Base-by-base conservation (phyloP, 2,888 invertebrate genomes). In the Epinotia bilunana region DNA sequence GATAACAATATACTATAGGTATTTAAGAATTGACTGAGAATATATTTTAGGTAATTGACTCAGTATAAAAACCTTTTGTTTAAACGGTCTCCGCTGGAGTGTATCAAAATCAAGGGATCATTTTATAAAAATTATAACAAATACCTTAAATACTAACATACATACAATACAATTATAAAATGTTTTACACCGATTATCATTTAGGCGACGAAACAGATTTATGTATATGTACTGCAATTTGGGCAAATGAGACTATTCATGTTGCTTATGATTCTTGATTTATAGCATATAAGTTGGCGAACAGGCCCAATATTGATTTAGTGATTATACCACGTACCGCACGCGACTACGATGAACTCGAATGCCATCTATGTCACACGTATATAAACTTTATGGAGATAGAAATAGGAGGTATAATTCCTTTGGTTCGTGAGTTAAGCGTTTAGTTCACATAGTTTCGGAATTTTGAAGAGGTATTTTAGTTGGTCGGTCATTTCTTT, bases 291-390 rank as follows among this genome's bases (percentile, higher is more conserved):
- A 60, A 23, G 7, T 60, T 69, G 11, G 58, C 20, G 7, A 46
- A 18, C 39, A 16, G 11, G 3, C 16, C 76, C 65, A 79, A 82
- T 87, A 88, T 88, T 85, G 88, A 87, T 88, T 87, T 82, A 84
- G 78, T 82, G 80, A 84, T 85, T 82, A 85, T 75, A 39, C 39
- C 28, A 80, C 79, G 63, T 20, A 33, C 81, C 78, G 72, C 85
- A 87, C 85, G 87, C 85, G 78, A 85, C 71, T 72, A 76, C 65
- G 79, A 80, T 83, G 82, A 82, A 86, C 84, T 79, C 78, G 76
- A 74, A 55, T 33, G 16, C 20, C 55, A 13, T 62, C 11, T n/a
- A 12, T 28, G n/a, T 43, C 9, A 58, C 0, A 18, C 33, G 3
- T 20, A 57, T 28, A 2, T 16, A 16, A 39, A 63, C 55, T 39